phyloP scores from a whole-genome alignment of 2,888 invertebrate species.

The Tetramorium bicarinatum region DNA sequence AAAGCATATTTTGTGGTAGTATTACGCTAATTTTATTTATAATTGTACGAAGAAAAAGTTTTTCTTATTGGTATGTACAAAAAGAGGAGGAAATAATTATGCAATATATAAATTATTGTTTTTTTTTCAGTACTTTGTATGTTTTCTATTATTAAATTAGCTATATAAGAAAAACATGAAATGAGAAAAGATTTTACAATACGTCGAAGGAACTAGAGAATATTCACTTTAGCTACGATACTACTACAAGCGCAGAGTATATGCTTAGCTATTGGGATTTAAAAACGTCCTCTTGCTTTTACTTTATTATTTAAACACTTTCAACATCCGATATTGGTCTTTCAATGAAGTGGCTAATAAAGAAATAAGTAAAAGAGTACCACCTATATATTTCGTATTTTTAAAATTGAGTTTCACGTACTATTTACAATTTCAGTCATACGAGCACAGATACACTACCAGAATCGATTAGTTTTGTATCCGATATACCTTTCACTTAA shows the following conservation, averaged over 20 bases:
- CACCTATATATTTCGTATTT: conserved; percentile 69
- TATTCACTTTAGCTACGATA: conserved; percentile 72
- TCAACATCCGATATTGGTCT: conserved; percentile 75
- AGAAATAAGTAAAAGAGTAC: conserved; percentile 72
- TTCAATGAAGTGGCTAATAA: conserved; percentile 70
- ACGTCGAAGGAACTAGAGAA: conserved; percentile 70
- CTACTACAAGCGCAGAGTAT: conserved; percentile 75
- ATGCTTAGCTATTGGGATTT: conserved; percentile 73
- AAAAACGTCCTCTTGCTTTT: conserved; percentile 74
- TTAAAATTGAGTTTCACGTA: conserved; percentile 68
- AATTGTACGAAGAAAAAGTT: conserved; percentile 69
- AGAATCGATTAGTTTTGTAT: conserved; percentile 66
- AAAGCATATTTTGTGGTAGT: conserved; percentile 66
- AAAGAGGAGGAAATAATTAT: conserved; percentile 73
- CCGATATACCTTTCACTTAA: conserved; percentile 70
- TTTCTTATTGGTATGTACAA: conserved; percentile 73
- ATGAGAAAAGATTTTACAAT: conserved; percentile 64
- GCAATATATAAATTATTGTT: conserved; percentile 78
- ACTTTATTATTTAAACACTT: conserved; percentile 73
- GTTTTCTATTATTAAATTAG: conserved; percentile 71
- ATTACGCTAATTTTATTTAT: conserved; percentile 76
- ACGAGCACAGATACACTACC: conserved; percentile 72
- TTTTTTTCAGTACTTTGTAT: conserved; percentile 68
- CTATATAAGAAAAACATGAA: conserved; percentile 68
- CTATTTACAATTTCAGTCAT: conserved; percentile 79